Evolutionary conservation across 2,113 vertebrate species (phyloP).

Genomic region (Recurvirostra avosetta): DNA sequence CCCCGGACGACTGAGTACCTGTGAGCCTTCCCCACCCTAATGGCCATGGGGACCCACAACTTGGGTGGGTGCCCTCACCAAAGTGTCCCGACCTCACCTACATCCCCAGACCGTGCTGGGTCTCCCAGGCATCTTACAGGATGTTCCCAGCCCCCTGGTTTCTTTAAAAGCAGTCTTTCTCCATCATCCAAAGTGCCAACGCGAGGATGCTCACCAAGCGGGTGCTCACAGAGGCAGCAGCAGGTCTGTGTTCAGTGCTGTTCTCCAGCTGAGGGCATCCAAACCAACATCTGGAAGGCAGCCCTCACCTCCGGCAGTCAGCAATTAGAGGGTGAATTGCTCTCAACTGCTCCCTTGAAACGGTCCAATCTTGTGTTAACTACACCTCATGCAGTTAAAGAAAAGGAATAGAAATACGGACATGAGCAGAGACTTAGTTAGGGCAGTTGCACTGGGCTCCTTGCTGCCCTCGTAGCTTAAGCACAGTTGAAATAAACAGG

Average conservation of each 20-base stretch:
- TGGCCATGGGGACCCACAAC: rapidly evolving
- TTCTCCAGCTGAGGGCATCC: not conserved
- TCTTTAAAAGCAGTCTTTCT: not conserved
- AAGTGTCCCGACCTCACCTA: not conserved
- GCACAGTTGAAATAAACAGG: not conserved
- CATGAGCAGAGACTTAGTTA: rapidly evolving
- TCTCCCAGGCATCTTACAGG: not conserved
- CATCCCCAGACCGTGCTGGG: not conserved
- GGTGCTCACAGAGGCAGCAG: not conserved
- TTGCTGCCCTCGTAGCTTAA: not conserved
- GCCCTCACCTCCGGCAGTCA: not conserved
- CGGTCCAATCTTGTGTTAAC: not conserved
- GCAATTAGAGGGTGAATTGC: not conserved
- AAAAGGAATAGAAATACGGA: not conserved
- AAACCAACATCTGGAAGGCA: not conserved
- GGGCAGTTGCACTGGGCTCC: not conserved
- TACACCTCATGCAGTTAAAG: not conserved
- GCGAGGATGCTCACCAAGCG: not conserved
- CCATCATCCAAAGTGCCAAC: rapidly evolving
- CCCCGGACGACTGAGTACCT: rapidly evolving
- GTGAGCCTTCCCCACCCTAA: not conserved
- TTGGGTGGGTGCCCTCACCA: rapidly evolving
- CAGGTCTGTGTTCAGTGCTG: not conserved
- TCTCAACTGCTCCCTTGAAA: not conserved
- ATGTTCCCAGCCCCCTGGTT: not conserved